Evolutionary conservation across 92 coral and sea anemone genomes (phyloP).

Genomic region (Phenganax subtilis): DNA sequence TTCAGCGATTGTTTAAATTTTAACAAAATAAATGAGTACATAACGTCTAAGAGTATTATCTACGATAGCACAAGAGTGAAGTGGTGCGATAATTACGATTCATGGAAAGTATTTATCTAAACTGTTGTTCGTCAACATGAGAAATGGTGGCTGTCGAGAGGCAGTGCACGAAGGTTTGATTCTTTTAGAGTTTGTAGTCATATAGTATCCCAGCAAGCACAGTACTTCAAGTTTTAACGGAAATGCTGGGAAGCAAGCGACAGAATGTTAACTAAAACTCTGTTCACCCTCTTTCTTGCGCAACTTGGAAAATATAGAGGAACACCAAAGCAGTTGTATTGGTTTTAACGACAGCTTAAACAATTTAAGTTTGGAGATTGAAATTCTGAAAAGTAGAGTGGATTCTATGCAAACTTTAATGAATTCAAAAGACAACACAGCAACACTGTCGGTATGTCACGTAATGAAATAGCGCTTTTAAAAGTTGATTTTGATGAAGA

Average conservation of each 20-base stretch:
- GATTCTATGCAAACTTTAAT: too few species aligned
- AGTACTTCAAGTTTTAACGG: background rate
- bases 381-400: too few species aligned
- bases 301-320: background rate
- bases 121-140: background rate
- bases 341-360: background rate
- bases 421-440: too few species aligned
- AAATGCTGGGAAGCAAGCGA: background rate
- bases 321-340: background rate
- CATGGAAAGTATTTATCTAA: background rate
- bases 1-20: background rate
- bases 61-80: conserved; percentile 10
- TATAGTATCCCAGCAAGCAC: background rate
- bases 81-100: background rate
- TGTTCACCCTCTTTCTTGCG: background rate
- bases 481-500: background rate
- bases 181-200: background rate
- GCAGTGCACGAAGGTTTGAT: background rate
- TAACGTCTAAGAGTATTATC: background rate
- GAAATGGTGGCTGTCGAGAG: background rate
- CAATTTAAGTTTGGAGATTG: too few species aligned
- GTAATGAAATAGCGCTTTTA: background rate
- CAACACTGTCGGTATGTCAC: too few species aligned
- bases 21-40: background rate
- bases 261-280: background rate